These are phyloP conservation scores for Sanderia malayensis DNA, from an alignment of 30 jellyfish, hydroid and myxozoan genomes.

Conservation along the genomic window DNA sequence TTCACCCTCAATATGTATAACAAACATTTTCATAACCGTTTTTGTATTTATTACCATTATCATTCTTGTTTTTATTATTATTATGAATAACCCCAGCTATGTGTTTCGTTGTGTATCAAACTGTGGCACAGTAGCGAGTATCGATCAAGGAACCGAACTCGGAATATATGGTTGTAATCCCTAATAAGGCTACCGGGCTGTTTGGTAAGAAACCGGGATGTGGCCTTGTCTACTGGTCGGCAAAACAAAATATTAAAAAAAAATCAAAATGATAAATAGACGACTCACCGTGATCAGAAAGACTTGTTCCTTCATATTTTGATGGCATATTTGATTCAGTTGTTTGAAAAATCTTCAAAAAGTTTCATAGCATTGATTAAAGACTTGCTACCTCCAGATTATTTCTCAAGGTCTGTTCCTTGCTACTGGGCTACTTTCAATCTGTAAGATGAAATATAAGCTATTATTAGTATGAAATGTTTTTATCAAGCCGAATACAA, in stretches of 20 bases:
- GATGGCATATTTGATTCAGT: no score
- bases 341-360: no score
- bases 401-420: neutral
- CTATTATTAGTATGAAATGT: neutral
- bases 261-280: no score
- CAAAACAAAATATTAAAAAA: no score
- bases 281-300: no score
- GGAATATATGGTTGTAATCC: neutral
- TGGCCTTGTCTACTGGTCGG: no score
- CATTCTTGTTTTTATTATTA: neutral
- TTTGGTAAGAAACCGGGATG: no score
- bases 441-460: slow-evolving; percentile 1
- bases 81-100: slow-evolving; percentile 6
- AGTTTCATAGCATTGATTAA: no score
- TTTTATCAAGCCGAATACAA: slow-evolving; percentile 5
- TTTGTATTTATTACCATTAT: no score
- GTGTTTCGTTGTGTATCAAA: neutral
- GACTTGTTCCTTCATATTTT: no score
- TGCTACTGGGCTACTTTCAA: neutral
- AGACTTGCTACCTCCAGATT: no score
- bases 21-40: neutral
- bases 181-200: no score
- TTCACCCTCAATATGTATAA: neutral
- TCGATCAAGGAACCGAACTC: neutral
- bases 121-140: neutral